phyloP scores from a whole-genome alignment of 2,113 vertebrate species.

The Strigops habroptila region DNA sequence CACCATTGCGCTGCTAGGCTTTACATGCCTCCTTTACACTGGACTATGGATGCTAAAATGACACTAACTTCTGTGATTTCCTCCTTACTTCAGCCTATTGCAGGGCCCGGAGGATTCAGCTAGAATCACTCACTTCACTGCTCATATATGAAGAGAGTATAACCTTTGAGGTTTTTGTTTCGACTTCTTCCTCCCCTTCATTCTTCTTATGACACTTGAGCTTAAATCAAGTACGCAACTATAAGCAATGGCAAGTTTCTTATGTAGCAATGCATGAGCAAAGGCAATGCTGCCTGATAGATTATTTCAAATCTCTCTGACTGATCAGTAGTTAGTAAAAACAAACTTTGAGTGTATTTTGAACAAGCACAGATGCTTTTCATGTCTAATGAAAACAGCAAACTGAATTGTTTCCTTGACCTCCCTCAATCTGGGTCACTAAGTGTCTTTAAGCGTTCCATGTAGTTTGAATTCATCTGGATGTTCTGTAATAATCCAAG shows the following conservation, averaged over 20 bases:
- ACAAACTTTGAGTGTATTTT: slow-evolving; percentile 5
- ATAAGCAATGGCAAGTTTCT: not conserved
- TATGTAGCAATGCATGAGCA: not conserved
- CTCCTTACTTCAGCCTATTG: not conserved
- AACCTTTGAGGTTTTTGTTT: not conserved
- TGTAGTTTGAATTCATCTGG: slow-evolving; percentile 31
- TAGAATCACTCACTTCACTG: not conserved
- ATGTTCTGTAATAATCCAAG: slow-evolving; percentile 47
- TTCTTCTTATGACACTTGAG: not conserved
- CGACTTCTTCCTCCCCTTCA: not conserved
- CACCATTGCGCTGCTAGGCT: not conserved
- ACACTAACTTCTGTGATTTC: not conserved
- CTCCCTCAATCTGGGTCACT: slow-evolving; percentile 27
- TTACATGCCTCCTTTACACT: not conserved
- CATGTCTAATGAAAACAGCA: slow-evolving; percentile 17
- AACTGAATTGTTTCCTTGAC: slow-evolving; percentile 13
- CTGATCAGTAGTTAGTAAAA: not conserved
- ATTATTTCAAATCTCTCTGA: slow-evolving; percentile 18
- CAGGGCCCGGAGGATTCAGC: not conserved
- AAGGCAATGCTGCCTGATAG: not conserved
- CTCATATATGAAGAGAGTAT: not conserved
- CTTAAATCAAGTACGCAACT: not conserved
- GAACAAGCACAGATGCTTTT: slow-evolving; percentile 44
- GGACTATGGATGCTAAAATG: not conserved
- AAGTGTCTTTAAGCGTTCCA: slow-evolving; percentile 28